Percentiles rank a stretch among this genome's conserved stretches.
These are phyloP conservation scores for Sebastes cheni DNA, from an alignment of 2,797 vertebrate genomes.

Conservation along the genomic window DNA sequence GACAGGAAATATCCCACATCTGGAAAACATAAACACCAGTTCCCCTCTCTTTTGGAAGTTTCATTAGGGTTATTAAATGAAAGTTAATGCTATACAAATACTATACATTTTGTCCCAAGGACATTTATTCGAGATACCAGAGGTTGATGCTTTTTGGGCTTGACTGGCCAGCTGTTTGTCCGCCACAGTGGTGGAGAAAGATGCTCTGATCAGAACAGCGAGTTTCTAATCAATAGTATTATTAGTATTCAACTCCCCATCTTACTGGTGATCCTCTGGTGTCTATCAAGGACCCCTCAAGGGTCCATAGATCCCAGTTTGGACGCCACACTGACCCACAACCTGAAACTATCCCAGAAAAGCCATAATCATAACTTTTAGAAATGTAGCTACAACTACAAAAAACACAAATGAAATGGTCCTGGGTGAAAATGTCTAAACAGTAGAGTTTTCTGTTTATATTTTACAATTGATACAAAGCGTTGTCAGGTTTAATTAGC, in stretches of 20 bases:
- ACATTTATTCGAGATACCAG: not conserved
- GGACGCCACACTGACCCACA: not conserved
- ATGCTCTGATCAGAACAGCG: not conserved
- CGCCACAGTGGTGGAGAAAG: not conserved
- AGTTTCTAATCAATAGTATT: not conserved
- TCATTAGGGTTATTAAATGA: not conserved
- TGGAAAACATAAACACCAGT: not conserved
- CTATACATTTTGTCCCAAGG: not conserved
- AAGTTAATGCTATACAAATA: not conserved
- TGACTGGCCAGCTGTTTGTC: not conserved
- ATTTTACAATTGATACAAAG: conserved; percentile 1
- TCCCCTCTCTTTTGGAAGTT: not conserved
- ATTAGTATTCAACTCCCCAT: not conserved
- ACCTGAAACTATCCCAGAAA: no score
- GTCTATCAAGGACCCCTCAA: not conserved
- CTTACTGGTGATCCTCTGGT: not conserved
- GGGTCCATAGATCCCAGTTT: not conserved
- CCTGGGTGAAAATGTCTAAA: not conserved
- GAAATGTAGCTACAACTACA: not conserved
- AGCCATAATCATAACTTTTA: not conserved
- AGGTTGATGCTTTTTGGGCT: not conserved
- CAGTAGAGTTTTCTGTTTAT: not conserved
- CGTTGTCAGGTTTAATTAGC: not conserved
- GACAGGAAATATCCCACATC: not conserved
- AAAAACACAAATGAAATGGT: not conserved